Evolutionary conservation across 2,888 invertebrate genomes (phyloP), one percentile per base, ranked within the genome.

Genomic region (Nephrotoma flavescens): DNA sequence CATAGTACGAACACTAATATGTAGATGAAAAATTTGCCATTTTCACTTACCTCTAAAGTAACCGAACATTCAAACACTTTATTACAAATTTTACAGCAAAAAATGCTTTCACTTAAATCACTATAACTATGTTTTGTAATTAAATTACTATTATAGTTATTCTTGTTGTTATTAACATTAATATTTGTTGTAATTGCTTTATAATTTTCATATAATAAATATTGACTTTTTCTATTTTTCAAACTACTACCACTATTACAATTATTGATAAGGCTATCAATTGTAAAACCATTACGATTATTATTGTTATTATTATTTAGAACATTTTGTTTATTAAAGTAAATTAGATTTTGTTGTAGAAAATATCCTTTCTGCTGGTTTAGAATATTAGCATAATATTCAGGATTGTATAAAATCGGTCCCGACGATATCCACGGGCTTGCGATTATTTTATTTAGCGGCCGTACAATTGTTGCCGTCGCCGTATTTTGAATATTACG

Each of bases 351-450:
- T 44, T 42, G 85, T 19, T 85, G 85, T 45, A 84, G 42, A 42
- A 42, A 84, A 42, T 42, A 84, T n/a, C 84, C 84, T 42, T 84
- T 84, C 9, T 84, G 84, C 84, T 84, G 84, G 9, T 84, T 41
- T 6, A 42, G 15, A 84, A 42, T 42, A 84, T 84, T 42, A n/a
- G 15, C 9, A 4, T 45, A 45, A 86, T 47, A 45, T 52, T 86
- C 52, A 1, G 52, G 57, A 41, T 52, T 41, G 86, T 88, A 88
- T 45, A 84, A 87, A 86, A 88, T 83, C n/a, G 92, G 92, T 85
- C 90, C 89, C 83, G 92, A 91, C 2, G 93, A 92, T 88, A 91
- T 91, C 94, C 94, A 94, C 11, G 94, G 94, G 89, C 92, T 93
- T n/a, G 93, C 93, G 88, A 93, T 89, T 19, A 94, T 93, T 89